phyloP scores from a whole-genome alignment of 2,888 invertebrate genomes.

The Papilio elwesi region DNA sequence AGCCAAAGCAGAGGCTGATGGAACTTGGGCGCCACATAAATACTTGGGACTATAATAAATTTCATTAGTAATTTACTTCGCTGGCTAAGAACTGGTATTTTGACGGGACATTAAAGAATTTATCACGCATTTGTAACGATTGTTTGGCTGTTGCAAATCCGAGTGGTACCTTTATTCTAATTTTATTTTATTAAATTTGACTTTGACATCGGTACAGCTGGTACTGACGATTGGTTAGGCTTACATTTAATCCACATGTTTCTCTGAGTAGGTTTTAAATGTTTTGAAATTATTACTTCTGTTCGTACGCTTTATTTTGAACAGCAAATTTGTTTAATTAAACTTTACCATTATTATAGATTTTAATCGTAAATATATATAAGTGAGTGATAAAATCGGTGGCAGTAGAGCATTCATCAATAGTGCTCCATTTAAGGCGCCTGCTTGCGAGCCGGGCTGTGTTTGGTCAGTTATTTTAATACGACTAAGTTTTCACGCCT shows the following conservation, averaged over 20 bases:
- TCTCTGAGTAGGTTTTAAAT: no score
- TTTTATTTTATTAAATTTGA: no score
- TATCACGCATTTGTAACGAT: slow-evolving; percentile 16
- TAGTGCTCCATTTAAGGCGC: slow-evolving; percentile 25
- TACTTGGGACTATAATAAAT: slow-evolving; percentile 31
- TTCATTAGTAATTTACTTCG: slow-evolving; percentile 9
- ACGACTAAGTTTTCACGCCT: slow-evolving; percentile 24
- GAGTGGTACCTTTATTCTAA: neutral
- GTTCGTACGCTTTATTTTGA: no score
- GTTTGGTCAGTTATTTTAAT: slow-evolving; percentile 17
- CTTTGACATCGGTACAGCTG: no score
- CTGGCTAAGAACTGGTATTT: slow-evolving; percentile 18
- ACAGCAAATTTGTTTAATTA: no score
- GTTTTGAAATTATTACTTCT: no score
- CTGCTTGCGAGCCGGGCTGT: neutral
- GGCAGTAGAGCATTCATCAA: neutral
- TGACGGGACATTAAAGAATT: slow-evolving; percentile 21
- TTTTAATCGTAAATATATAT: no score
- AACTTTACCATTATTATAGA: no score
- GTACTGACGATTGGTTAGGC: no score
- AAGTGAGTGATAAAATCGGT: no score
- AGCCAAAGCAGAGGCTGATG: slow-evolving; percentile 12
- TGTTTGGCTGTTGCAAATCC: neutral
- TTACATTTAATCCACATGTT: no score
- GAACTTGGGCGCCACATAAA: slow-evolving; percentile 28